A percentile compares a stretch with the other conserved stretches of the same genome.
Conservation (phyloP, 1,140 invertebrate species). For the Microvelia longipes region DNA sequence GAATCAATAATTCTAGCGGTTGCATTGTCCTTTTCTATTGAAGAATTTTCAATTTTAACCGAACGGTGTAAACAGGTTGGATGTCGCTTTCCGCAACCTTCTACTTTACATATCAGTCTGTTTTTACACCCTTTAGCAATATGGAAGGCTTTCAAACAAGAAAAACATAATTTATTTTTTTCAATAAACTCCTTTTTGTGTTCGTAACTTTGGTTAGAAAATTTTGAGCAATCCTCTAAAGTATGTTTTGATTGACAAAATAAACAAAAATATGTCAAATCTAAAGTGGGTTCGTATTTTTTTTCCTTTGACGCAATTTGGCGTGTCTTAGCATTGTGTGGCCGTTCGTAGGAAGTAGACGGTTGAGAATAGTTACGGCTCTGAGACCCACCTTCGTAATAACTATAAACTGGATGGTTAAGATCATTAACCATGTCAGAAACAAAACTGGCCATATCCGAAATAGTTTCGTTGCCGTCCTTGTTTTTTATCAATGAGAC, state of each 20-base stretch:
- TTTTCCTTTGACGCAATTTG: too few relatives aligned
- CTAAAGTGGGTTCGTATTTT: too few relatives aligned
- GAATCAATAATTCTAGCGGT: background rate
- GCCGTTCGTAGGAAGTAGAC: too few relatives aligned
- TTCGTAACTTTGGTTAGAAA: background rate
- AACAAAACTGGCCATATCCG: too few relatives aligned
- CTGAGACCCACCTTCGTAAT: too few relatives aligned
- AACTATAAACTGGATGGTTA: too few relatives aligned
- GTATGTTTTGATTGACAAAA: background rate
- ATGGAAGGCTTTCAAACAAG: background rate
- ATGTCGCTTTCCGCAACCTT: background rate
- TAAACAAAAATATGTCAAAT: background rate
- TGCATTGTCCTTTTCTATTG: background rate
- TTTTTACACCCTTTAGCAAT: background rate
- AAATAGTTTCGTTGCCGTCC: too few relatives aligned
- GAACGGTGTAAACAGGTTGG: background rate
- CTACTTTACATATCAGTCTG: background rate
- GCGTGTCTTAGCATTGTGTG: too few relatives aligned
- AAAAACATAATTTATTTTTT: background rate
- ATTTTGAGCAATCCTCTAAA: background rate
- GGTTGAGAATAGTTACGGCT: too few relatives aligned
- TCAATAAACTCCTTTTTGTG: background rate
- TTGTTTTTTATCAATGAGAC: too few relatives aligned
- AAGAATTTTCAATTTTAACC: background rate
- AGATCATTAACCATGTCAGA: too few relatives aligned